phyloP scores from a whole-genome alignment of 2,113 vertebrate genomes.

The Sceloporus tristichus region DNA sequence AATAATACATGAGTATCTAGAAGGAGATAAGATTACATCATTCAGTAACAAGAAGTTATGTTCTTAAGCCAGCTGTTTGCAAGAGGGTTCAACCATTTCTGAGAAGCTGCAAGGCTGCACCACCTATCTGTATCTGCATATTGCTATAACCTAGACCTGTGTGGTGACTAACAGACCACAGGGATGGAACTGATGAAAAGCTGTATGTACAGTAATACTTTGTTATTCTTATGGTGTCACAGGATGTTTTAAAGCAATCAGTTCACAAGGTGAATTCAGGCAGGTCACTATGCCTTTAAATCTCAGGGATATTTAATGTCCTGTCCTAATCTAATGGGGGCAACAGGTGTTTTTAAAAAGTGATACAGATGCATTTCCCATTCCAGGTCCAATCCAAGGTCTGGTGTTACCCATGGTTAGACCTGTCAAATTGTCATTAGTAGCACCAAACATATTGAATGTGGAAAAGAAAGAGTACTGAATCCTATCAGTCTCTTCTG shows the following conservation, averaged over 20 bases:
- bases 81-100: slow-evolving; percentile 38
- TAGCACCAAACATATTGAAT: neutral
- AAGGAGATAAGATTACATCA: slow-evolving; percentile 16
- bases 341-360: neutral
- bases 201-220: no score
- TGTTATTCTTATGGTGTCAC: neutral
- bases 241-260: neutral
- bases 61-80: slow-evolving; percentile 25
- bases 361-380: neutral
- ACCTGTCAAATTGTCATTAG: neutral
- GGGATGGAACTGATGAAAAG: no score
- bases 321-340: no score
- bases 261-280: neutral
- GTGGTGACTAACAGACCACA: neutral
- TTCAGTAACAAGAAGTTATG: slow-evolving; percentile 29
- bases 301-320: neutral
- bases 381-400: neutral
- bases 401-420: neutral
- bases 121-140: neutral
- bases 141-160: neutral
- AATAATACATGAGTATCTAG: slow-evolving; percentile 57
- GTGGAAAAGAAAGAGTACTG: neutral
- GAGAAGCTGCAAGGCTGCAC: slow-evolving; percentile 1
- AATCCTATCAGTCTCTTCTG: neutral
- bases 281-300: no score